These are phyloP conservation scores for Caenorhabditis briggsae DNA, from an alignment of 1,140 invertebrate species.

Conservation along the genomic window DNA sequence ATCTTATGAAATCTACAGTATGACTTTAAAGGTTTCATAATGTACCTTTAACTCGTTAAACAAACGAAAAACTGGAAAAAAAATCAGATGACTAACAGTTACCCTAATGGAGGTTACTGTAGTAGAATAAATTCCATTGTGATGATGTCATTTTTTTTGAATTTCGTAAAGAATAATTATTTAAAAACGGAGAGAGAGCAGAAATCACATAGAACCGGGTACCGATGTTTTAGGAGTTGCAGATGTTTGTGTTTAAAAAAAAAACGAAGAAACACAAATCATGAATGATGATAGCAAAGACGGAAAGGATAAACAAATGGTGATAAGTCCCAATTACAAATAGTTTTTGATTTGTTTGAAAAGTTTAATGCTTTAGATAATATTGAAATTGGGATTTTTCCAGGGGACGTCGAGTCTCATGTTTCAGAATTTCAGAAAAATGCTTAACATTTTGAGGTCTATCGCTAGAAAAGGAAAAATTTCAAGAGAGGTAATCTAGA, in stretches of 20 bases:
- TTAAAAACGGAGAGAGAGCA: background rate
- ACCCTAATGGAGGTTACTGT: background rate
- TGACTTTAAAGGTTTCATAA: background rate
- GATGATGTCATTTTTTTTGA: background rate
- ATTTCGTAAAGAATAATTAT: constrained; percentile 7
- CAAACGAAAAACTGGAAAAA: background rate
- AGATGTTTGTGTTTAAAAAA: background rate
- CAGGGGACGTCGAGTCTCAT: no score
- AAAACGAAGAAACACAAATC: background rate
- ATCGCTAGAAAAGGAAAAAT: no score
- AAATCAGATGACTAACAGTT: constrained; percentile 1
- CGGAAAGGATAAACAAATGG: background rate
- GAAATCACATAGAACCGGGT: background rate
- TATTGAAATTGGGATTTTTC: no score
- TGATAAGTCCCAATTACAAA: constrained; percentile 19
- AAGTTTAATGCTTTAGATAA: no score
- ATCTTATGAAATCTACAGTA: constrained; percentile 24
- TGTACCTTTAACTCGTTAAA: constrained; percentile 9
- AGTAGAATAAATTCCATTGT: background rate
- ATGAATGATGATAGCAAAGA: constrained; percentile 27
- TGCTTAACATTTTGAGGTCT: no score
- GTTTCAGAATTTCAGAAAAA: no score
- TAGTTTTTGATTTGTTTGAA: background rate
- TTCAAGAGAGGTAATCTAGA: no score
- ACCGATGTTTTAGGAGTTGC: background rate